Percentiles rank a stretch among this genome's conserved stretches.
These are phyloP conservation scores for Rhyacophila brunnea DNA, from an alignment of 1,140 invertebrate genomes.

Conservation along the genomic window DNA sequence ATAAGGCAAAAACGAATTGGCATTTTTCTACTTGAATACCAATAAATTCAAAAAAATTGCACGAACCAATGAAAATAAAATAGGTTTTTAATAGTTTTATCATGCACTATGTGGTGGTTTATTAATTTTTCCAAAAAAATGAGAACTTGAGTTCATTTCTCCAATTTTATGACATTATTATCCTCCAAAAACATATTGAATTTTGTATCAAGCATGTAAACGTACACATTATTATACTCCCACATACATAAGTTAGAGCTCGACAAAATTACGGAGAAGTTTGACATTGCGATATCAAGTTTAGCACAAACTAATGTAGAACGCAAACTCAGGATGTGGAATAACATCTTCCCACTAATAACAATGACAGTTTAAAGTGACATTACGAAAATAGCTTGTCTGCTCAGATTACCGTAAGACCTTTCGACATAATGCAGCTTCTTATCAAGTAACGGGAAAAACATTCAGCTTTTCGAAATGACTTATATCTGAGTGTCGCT, in stretches of 20 bases:
- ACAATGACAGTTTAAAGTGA: slow-evolving; percentile 36
- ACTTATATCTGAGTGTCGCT: not conserved
- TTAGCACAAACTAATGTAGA: slow-evolving; percentile 31
- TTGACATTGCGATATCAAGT: slow-evolving; percentile 36
- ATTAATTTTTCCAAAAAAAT: too few species aligned
- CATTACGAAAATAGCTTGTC: slow-evolving; percentile 33
- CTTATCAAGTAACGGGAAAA: slow-evolving; percentile 18
- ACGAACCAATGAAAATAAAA: too few species aligned
- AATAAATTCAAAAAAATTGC: too few species aligned
- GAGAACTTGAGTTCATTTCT: too few species aligned
- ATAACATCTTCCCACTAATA: slow-evolving; percentile 34
- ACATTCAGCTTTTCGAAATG: not conserved
- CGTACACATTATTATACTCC: not conserved
- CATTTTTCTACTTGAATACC: too few species aligned
- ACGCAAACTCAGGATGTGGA: slow-evolving; percentile 28
- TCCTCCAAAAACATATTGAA: too few species aligned
- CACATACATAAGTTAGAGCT: slow-evolving; percentile 10
- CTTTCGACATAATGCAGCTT: slow-evolving; percentile 13
- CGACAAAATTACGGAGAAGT: slow-evolving; percentile 24
- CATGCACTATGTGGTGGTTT: too few species aligned
- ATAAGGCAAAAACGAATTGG: too few species aligned
- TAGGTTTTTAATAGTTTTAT: too few species aligned
- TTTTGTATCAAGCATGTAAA: too few species aligned
- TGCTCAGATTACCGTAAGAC: slow-evolving; percentile 10
- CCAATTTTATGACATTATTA: too few species aligned